A percentile compares a stretch with the other conserved stretches of the same genome.
phyloP scores from a whole-genome alignment of 2,113 vertebrate genomes.

The Sorex araneus region DNA sequence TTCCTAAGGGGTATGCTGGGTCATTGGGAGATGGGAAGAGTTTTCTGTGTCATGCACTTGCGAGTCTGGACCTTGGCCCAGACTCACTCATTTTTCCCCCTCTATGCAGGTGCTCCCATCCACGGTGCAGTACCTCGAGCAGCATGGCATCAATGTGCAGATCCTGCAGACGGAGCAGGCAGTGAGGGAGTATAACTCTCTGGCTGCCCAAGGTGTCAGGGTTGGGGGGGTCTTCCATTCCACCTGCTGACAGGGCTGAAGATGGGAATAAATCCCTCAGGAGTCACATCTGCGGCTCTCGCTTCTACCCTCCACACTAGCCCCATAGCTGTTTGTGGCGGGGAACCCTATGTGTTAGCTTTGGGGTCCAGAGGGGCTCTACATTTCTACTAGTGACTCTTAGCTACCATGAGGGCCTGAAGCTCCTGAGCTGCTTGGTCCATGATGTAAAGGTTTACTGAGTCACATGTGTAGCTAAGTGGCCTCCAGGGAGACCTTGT shows the following conservation, averaged over 20 bases:
- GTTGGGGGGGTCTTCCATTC: conserved; percentile 98
- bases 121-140: conserved; percentile 93
- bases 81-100: conserved; percentile 50
- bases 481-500: too few species aligned
- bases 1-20: too few species aligned
- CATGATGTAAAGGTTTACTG: too few species aligned
- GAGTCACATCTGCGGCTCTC: neutral
- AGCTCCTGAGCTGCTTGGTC: too few species aligned
- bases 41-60: too few species aligned
- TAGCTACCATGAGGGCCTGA: too few species aligned
- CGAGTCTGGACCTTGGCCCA: neutral
- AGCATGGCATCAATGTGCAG: conserved; percentile 91
- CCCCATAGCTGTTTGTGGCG: neutral
- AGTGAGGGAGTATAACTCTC: conserved; percentile 93
- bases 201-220: conserved; percentile 91
- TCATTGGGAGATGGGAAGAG: neutral
- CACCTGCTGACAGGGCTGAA: conserved; percentile 91
- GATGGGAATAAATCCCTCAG: conserved; percentile 71
- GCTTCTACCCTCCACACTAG: neutral
- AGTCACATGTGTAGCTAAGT: too few species aligned
- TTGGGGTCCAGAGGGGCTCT: too few species aligned
- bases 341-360: too few species aligned
- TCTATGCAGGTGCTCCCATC: conserved; percentile 91
- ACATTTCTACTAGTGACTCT: too few species aligned
- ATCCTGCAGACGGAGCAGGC: conserved; percentile 95